Evolutionary conservation across 2,888 invertebrate genomes (phyloP).

Genomic region (Drosophila eohydei): DNA sequence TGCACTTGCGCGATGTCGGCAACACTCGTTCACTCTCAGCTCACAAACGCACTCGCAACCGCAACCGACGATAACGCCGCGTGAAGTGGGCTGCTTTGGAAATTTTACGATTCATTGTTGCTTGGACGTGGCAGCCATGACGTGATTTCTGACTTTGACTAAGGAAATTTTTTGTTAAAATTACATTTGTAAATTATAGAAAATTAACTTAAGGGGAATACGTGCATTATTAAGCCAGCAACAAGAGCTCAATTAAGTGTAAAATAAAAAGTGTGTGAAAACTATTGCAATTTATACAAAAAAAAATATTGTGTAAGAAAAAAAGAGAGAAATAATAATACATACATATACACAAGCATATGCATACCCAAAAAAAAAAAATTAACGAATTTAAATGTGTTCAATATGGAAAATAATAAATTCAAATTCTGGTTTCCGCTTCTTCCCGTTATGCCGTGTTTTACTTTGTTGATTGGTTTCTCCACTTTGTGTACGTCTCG

Average conservation of each 20-base stretch:
- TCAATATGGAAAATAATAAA: slow-evolving; percentile 63
- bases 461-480: slow-evolving; percentile 76
- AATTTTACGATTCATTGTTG: slow-evolving; percentile 84
- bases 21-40: slow-evolving; percentile 46
- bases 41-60: slow-evolving; percentile 63
- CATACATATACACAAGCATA: slow-evolving; percentile 35
- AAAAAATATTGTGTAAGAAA: slow-evolving; percentile 71
- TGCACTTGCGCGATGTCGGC: slow-evolving; percentile 35
- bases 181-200: slow-evolving; percentile 77
- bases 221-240: slow-evolving; percentile 71
- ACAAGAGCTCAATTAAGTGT: slow-evolving; percentile 70
- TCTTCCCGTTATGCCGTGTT: slow-evolving; percentile 41
- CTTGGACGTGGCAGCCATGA: slow-evolving; percentile 85
- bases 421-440: slow-evolving; percentile 58
- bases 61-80: slow-evolving; percentile 63
- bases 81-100: slow-evolving; percentile 70
- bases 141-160: slow-evolving; percentile 84
- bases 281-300: slow-evolving; percentile 55
- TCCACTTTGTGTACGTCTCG: slow-evolving; percentile 51
- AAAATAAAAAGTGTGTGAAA: slow-evolving; percentile 68
- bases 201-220: slow-evolving; percentile 72
- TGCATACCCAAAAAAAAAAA: slow-evolving; percentile 26
- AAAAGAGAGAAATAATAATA: slow-evolving; percentile 47
- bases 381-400: slow-evolving; percentile 44
- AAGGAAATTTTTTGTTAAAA: slow-evolving; percentile 73